Percentiles rank a stretch among this genome's conserved stretches.
phyloP scores from a whole-genome alignment of 2,888 invertebrate genomes.

The Aradus depressus region DNA sequence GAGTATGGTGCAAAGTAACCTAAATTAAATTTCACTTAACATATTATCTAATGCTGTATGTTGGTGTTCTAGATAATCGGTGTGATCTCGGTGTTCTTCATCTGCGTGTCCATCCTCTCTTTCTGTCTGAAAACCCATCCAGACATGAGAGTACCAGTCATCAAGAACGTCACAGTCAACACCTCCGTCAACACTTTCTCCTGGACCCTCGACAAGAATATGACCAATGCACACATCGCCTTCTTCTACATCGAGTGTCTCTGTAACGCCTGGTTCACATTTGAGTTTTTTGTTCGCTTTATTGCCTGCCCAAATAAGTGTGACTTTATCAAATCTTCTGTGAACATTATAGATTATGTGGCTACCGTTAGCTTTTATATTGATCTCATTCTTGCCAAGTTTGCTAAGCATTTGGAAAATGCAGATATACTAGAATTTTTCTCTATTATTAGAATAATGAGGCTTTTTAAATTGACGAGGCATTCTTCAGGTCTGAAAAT shows the following conservation, averaged over 20 bases:
- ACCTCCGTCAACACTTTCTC: slow-evolving; percentile 55
- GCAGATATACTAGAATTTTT: slow-evolving; percentile 95
- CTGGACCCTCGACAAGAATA: slow-evolving; percentile 80
- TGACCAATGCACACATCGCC: slow-evolving; percentile 91
- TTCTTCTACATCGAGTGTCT: slow-evolving; percentile 98
- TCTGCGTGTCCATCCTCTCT: slow-evolving; percentile 96
- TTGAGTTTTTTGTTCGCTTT: slow-evolving; percentile 87
- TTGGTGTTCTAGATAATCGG: slow-evolving; percentile 72
- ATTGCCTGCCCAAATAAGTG: slow-evolving; percentile 79
- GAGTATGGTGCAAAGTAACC: no score
- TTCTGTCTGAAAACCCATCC: slow-evolving; percentile 99
- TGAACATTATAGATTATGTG: slow-evolving; percentile 98
- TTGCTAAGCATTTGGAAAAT: slow-evolving; percentile 83
- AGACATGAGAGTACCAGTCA: slow-evolving; percentile 88
- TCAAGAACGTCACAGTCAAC: slow-evolving; percentile 65
- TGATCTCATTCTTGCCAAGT: slow-evolving; percentile 76
- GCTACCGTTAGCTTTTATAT: slow-evolving; percentile 98
- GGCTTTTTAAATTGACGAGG: slow-evolving; percentile 90
- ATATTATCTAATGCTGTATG: neutral
- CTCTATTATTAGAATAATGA: slow-evolving; percentile 94
- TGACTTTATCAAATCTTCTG: slow-evolving; percentile 88
- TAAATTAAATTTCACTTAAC: neutral
- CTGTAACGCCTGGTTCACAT: slow-evolving; percentile 98
- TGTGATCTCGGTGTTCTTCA: slow-evolving; percentile 97
- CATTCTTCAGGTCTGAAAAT: slow-evolving; percentile 97